Evolutionary conservation across 2,113 vertebrate species (phyloP), one percentile per base, ranked within the genome.

Genomic region (Polypterus senegalus): DNA sequence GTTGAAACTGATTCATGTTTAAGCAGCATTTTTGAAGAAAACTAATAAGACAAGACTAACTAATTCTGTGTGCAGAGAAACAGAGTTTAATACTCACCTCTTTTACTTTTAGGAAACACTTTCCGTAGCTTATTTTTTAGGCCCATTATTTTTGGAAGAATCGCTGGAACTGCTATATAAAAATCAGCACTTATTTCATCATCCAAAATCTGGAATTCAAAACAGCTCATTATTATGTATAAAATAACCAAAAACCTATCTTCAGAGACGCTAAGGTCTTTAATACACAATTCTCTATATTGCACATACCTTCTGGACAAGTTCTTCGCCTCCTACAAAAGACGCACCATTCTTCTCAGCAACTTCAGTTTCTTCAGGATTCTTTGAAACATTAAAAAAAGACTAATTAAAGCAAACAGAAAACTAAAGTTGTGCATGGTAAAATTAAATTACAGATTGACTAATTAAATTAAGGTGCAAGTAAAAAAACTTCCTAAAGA

Each of bases 141-240:
- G 1, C 85, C 84, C 3, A 75, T 45, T 1, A 98, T 60, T 46
- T 93, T 92, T 0, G 74, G 53, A 1, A 92, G 58, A 0, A 97
- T 90, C 7, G 83, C 85, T 47, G 93, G 94, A 59, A 92, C 91
- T 3, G 91, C 82, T 3, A 97, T 46, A 6, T 92, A 98, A 75
- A 89, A 94, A 69, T 97, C 94, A 9, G 79, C 88, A 2, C 83
- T 72, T 66, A 97, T 73, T 73, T 92, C 83, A 48, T 90, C 92
- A 62, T 91, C 86, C 64, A 96, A 67, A 77, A 98, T 88, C 94
- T 98, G 71, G 44, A 71, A 62, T 10, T 48, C 7, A 49, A 69
- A 27, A 27, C 27, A 27, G 27, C 27, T 27, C 27, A 27, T 27
- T 27, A 27, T 27, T 27, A 27, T 27, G 27, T 2, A 27, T 27